Percentiles rank a stretch among this genome's conserved stretches.
Conservation (phyloP, 2,113 vertebrate genomes). For the Pyxicephalus adspersus region DNA sequence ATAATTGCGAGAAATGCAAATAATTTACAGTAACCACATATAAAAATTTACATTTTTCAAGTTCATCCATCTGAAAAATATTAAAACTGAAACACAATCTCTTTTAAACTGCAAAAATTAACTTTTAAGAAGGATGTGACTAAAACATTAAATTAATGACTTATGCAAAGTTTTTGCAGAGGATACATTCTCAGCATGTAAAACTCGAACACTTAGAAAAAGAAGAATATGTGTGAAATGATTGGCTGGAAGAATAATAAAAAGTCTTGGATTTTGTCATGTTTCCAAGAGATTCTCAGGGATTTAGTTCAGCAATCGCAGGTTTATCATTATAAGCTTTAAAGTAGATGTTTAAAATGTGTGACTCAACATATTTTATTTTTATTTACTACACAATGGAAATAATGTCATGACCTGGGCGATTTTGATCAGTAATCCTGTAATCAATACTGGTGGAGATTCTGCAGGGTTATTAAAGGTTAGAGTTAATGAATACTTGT, state of each 20-base stretch:
- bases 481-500: constrained; percentile 16
- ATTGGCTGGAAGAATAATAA: not conserved
- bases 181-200: not conserved
- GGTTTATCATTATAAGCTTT: no score
- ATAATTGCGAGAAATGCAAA: constrained; percentile 14
- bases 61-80: not conserved
- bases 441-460: not conserved
- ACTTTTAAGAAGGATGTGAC: not conserved
- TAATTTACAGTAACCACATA: not conserved
- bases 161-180: not conserved
- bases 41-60: not conserved
- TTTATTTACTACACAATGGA: not conserved
- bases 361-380: not conserved
- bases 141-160: not conserved
- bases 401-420: not conserved
- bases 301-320: not conserved
- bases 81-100: not conserved
- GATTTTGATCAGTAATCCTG: not conserved
- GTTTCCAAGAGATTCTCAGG: not conserved
- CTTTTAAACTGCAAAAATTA: not conserved
- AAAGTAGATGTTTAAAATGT: not conserved
- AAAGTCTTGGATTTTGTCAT: not conserved
- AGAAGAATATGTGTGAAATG: not conserved
- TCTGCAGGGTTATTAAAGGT: not conserved
- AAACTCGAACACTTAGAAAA: not conserved